Evolutionary conservation across 2,888 invertebrate species (phyloP).

Genomic region (Dinocampus coccinellae): DNA sequence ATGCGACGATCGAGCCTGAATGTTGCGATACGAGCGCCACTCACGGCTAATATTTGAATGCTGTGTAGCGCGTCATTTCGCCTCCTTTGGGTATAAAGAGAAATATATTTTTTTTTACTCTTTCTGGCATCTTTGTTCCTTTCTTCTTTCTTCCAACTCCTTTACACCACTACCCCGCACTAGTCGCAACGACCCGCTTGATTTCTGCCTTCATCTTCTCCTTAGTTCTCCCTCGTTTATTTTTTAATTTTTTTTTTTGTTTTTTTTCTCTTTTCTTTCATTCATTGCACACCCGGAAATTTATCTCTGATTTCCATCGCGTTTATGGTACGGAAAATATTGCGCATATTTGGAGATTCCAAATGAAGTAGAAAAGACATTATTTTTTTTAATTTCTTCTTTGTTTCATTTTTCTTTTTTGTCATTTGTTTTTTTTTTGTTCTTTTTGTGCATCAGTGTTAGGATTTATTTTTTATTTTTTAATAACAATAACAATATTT

Average conservation of each 20-base stretch:
- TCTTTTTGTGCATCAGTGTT: no score
- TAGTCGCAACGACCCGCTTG: constrained; percentile 3
- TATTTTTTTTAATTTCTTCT: background rate
- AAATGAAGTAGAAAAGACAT: background rate
- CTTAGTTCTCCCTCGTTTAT: background rate
- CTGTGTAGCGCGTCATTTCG: constrained; percentile 12
- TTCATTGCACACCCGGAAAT: background rate
- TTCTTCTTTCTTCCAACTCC: background rate
- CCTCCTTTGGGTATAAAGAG: constrained; percentile 9
- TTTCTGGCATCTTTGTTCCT: constrained; percentile 7
- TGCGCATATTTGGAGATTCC: background rate
- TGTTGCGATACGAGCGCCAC: constrained; percentile 56
- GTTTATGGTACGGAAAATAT: background rate
- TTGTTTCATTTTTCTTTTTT: background rate
- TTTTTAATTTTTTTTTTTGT: background rate
- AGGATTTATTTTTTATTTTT: no score
- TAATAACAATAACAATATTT: no score
- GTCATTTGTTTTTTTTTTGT: no score
- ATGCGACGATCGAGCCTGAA: constrained; percentile 50
- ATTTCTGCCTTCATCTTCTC: constrained; percentile 14
- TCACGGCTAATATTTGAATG: constrained; percentile 45
- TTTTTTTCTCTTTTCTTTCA: background rate
- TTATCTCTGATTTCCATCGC: background rate
- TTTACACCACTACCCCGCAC: background rate
- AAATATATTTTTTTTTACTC: background rate